Base-by-base conservation (phyloP, 1,140 invertebrate species). In the Zeugodacus cucurbitae region DNA sequence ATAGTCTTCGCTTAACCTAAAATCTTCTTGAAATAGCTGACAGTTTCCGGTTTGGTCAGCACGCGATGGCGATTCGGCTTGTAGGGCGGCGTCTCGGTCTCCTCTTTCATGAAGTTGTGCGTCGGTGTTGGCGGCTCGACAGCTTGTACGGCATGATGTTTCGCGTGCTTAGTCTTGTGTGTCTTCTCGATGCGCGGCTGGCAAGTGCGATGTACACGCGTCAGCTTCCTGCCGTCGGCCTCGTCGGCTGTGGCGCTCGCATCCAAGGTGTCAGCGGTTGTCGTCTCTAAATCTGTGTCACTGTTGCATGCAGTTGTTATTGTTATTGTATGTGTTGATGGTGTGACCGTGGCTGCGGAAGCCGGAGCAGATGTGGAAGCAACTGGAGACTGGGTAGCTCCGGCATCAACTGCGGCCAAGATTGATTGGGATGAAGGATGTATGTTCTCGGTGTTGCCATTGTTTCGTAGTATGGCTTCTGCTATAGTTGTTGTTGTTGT, bases 11-110 rank as follows among this genome's bases (percentile, higher is more conserved):
- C 22, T 82, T 93, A 93, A 89, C 93, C 93, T 89, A 93, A 90
- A 89, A 93, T 92, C 91, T 93, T 93, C 90, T 93, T 93, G 89
- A 93, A 91, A 89, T 93, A 93, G 90, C 91, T 93, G 89, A 91
- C 90, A 67, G 93, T 93, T 91, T 93, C 93, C 89, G 92, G 92
- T 87, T 93, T 93, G 89, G 92, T 93, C 58, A 93, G 91, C 74
- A 91, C 91, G 82, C 93, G 92, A 90, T 90, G 91, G 89, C 93
- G 93, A 91, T 93, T 93, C 70, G 93, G 93, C 89, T 92, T 92
- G 89, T 91, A 93, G 41, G 89, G 89, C 57, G 89, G 89, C 89
- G 90, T 90, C 89, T 93, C 92, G 58, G 93, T 92, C 89, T 92
- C 90, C 89, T 89, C 90, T 58, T 92, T 91, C 58, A 93, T 90